These are phyloP conservation scores for Clamator glandarius DNA, from an alignment of 2,797 vertebrate species.

Conservation along the genomic window DNA sequence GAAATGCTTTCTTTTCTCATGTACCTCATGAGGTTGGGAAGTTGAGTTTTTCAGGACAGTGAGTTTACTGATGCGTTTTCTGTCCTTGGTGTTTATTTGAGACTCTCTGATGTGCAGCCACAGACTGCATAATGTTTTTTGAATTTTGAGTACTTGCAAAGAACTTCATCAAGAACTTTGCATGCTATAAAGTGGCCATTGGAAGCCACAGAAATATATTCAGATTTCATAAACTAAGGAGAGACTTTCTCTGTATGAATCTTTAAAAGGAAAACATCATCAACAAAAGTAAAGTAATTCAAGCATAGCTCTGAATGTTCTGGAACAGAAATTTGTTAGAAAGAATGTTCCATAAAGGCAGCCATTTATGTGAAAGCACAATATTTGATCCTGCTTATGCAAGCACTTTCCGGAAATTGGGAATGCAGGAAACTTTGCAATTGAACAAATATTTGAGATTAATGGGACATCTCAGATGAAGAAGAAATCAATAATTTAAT, in stretches of 20 bases:
- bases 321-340: background rate
- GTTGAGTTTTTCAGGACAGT: background rate
- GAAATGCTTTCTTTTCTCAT: background rate
- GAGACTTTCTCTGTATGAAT: background rate
- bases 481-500: slow-evolving; percentile 50
- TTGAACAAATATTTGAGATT: slow-evolving; percentile 38
- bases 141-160: background rate
- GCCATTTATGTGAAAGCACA: background rate
- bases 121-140: background rate
- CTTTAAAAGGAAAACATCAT: background rate
- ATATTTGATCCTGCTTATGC: slow-evolving; percentile 4
- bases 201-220: background rate
- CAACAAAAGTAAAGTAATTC: background rate
- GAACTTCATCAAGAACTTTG: background rate
- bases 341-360: background rate
- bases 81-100: background rate
- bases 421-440: slow-evolving; percentile 15
- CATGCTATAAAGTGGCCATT: background rate
- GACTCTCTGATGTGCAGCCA: background rate
- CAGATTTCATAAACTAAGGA: background rate
- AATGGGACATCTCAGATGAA: slow-evolving; percentile 8
- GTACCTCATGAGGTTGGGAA: background rate
- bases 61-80: background rate
- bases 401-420: slow-evolving; percentile 12
- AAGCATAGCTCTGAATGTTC: background rate